Evolutionary conservation across 2,888 invertebrate species (phyloP).

Genomic region (Brachyopa scutellaris): DNA sequence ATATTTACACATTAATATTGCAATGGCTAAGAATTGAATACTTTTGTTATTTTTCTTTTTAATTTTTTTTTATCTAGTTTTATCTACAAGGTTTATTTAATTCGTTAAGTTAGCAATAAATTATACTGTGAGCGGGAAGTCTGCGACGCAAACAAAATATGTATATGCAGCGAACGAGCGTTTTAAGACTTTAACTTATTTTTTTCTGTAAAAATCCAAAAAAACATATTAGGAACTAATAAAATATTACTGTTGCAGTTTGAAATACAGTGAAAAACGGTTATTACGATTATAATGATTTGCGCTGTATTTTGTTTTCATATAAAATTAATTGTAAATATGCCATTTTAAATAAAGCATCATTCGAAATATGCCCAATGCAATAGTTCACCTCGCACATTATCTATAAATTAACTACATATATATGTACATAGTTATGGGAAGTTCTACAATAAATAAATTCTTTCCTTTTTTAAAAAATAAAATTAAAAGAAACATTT

Average conservation of each 20-base stretch:
- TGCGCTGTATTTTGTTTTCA: neutral
- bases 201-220: slow-evolving; percentile 32
- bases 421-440: no score
- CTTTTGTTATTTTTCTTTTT: slow-evolving; percentile 5
- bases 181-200: neutral
- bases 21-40: slow-evolving; percentile 51
- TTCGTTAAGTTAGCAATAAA: slow-evolving; percentile 13
- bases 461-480: no score
- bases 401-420: slow-evolving; percentile 35
- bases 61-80: slow-evolving; percentile 12
- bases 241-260: slow-evolving; percentile 2
- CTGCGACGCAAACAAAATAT: neutral
- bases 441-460: slow-evolving; percentile 26
- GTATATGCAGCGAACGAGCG: neutral
- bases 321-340: neutral
- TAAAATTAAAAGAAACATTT: no score
- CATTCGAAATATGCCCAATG: no score
- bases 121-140: neutral
- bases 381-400: slow-evolving; percentile 35
- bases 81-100: slow-evolving; percentile 49
- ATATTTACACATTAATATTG: slow-evolving; percentile 57
- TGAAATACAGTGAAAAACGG: no score
- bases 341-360: neutral
- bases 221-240: slow-evolving; percentile 55
- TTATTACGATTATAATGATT: no score